These are phyloP conservation scores for Pavo muticus DNA, from an alignment of 2,113 vertebrate species.

Conservation along the genomic window DNA sequence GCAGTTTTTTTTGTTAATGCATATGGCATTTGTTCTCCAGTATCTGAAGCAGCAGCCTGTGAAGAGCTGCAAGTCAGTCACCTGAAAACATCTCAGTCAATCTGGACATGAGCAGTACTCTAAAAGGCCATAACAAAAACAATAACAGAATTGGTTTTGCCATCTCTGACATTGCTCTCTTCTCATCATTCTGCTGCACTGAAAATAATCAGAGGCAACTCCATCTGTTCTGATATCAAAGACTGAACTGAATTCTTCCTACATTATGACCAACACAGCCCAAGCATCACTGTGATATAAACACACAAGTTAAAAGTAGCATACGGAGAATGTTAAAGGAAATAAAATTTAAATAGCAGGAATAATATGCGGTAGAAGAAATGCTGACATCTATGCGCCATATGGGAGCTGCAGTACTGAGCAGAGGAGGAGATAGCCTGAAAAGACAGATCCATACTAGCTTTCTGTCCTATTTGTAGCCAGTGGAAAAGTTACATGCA, in stretches of 20 bases:
- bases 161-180: background rate
- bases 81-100: background rate
- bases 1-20: background rate
- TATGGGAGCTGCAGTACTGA: fast-evolving
- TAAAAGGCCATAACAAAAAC: background rate
- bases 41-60: background rate
- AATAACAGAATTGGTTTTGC: background rate
- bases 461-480: background rate
- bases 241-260: background rate
- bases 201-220: background rate
- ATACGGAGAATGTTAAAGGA: background rate
- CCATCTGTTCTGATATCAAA: background rate
- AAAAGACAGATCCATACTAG: background rate
- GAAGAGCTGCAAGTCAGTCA: background rate
- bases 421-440: background rate
- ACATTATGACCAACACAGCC: background rate
- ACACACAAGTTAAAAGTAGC: background rate
- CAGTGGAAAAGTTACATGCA: background rate
- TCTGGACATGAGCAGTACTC: background rate
- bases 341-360: background rate
- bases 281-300: background rate
- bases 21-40: background rate
- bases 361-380: background rate
- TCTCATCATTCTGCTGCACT: background rate
- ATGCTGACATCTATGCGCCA: background rate